Conservation (phyloP, 2,797 vertebrate species). For the Coranthus polyacanthus region DNA sequence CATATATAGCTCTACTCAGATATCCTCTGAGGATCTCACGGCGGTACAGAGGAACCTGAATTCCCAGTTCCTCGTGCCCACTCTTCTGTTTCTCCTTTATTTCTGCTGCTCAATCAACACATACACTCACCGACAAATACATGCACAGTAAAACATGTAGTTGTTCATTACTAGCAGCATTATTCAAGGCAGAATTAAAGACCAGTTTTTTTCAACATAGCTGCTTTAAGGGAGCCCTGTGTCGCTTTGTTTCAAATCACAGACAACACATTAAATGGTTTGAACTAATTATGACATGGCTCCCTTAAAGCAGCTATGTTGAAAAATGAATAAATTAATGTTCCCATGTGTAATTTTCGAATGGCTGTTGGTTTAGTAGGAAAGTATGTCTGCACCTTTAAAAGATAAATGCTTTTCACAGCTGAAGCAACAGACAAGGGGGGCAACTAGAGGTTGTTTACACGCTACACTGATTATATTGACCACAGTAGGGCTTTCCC, state of each 20-base stretch:
- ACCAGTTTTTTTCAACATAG: conserved; percentile 12
- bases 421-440: conserved; percentile 30
- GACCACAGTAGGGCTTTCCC: conserved; percentile 63
- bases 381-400: background rate
- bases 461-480: conserved; percentile 56
- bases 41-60: conserved; percentile 29
- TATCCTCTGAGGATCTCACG: conserved; percentile 28
- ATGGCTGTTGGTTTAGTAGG: conserved; percentile 11
- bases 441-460: conserved; percentile 48
- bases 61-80: conserved; percentile 28
- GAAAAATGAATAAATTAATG: background rate
- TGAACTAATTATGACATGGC: background rate
- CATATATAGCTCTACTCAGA: conserved; percentile 37
- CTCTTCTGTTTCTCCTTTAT: conserved; percentile 44
- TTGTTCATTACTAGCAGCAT: conserved; percentile 14
- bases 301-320: conserved; percentile 1
- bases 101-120: conserved; percentile 7
- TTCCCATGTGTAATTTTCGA: background rate
- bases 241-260: background rate
- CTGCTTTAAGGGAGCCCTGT: conserved; percentile 5
- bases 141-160: background rate
- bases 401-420: conserved; percentile 32
- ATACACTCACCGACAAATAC: conserved; percentile 1
- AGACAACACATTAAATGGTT: too few species aligned
- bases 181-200: conserved; percentile 3